Base-by-base conservation (phyloP, 2,113 vertebrate genomes). In the Hydropotes inermis region DNA sequence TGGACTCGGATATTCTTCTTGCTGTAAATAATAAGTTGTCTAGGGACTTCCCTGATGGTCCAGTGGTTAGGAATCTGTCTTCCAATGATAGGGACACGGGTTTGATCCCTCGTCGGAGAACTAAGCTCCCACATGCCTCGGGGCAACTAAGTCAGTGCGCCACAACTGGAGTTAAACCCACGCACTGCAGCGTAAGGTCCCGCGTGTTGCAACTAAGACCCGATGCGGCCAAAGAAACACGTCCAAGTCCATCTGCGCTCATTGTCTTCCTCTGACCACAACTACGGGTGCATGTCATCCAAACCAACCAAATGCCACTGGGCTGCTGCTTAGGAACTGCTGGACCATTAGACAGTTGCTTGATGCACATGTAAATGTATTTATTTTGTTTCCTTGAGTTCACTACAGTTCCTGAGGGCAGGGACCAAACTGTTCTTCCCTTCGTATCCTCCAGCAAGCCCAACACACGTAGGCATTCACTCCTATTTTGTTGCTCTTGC, bases 111-210 rank as follows among this genome's bases (percentile, higher is more conserved):
- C 3, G 0, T 43, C 0, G 0, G 23, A 43, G 23, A 76, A 15
- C 39, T 43, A 76, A 76, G 23, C 70, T 76, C 70, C 36, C 39
- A 76, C 70, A 11, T 76, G 12, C 36, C 70, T 76, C 0, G 3
- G 70, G 23, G 39, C 39, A 76, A 76, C 39, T 76, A 43, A 76
- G 39, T 43, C 23, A 3, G 5, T 0, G 2, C 0, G 0, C 21
- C 21, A 1, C 36, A 74, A 1, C 70, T 25, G 25, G 70, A 74
- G 36, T 43, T 36, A 74, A 39, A 6, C 11, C 11, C 36, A 7
- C 6, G 12, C 12, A 3, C 39, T 43, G 70, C 39, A 27, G 7
- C 3, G 6, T 43, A 27, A 43, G 36, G 27, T 76, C 23, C 39
- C 3, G 0, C 70, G 7, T 14, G 3, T 27, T 1, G 3, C 39